These are phyloP conservation scores for Gymnogyps californianus DNA, from an alignment of 2,113 vertebrate species.

Conservation along the genomic window DNA sequence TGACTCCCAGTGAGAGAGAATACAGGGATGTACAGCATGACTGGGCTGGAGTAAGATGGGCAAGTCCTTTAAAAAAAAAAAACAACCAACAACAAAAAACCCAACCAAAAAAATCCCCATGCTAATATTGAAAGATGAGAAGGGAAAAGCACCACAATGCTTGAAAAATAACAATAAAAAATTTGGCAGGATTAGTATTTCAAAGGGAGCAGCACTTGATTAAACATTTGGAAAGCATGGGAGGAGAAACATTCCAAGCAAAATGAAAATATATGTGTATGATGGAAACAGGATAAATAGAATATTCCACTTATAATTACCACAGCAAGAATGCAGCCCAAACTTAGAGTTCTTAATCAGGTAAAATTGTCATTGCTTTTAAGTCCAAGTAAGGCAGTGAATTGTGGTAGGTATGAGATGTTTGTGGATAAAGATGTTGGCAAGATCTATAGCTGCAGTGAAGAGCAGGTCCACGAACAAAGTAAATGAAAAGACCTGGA, in stretches of 20 bases:
- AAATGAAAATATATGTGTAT: slow-evolving; percentile 6
- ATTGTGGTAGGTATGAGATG: slow-evolving; percentile 3
- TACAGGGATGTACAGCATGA: neutral
- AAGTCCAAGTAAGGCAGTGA: slow-evolving; percentile 28
- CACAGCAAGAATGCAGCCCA: slow-evolving; percentile 4
- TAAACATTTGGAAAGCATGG: slow-evolving; percentile 50
- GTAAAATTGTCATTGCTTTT: slow-evolving; percentile 49
- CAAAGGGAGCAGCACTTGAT: slow-evolving; percentile 59
- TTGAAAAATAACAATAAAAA: slow-evolving; percentile 25
- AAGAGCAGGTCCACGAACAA: neutral
- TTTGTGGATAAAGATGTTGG: slow-evolving; percentile 10
- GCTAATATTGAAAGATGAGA: slow-evolving; percentile 23
- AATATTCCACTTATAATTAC: slow-evolving; percentile 38
- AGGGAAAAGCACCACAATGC: neutral
- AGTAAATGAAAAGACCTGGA: neutral
- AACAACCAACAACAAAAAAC: neutral
- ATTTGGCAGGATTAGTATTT: slow-evolving; percentile 38
- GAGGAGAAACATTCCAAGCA: slow-evolving; percentile 48
- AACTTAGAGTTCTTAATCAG: slow-evolving; percentile 24
- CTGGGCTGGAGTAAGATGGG: neutral
- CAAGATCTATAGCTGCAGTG: neutral
- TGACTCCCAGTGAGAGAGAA: neutral
- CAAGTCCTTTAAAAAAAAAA: neutral
- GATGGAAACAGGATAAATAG: slow-evolving; percentile 50
- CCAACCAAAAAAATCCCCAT: neutral